A percentile compares a stretch with the other conserved stretches of the same genome.
Conservation (phyloP, 2,113 vertebrate species). For the Pavo muticus region DNA sequence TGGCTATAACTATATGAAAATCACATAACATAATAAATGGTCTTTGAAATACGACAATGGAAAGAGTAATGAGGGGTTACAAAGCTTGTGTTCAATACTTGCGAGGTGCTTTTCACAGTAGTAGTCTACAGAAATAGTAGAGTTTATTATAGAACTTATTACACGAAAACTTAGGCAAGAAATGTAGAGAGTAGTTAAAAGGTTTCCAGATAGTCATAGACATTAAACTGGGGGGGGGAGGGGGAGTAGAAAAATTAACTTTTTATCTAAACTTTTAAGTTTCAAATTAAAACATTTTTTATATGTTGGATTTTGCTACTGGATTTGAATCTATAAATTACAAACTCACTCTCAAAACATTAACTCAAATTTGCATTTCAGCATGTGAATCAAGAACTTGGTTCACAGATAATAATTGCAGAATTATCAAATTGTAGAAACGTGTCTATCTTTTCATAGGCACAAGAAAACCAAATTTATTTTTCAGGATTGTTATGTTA, state of each 20-base stretch:
- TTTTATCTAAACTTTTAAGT: not conserved
- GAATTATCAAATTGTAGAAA: constrained; percentile 1
- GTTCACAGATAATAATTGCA: not conserved
- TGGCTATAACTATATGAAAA: constrained; percentile 43
- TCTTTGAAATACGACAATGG: not conserved
- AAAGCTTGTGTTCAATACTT: not conserved
- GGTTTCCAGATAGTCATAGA: not conserved
- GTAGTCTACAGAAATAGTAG: not conserved
- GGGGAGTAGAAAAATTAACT: not conserved
- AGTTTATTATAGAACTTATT: not conserved
- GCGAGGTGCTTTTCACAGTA: not conserved
- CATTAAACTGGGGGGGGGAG: not conserved
- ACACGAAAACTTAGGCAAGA: not conserved
- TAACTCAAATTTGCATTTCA: not conserved
- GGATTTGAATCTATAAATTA: not conserved
- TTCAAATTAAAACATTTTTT: not conserved
- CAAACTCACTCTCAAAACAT: not conserved
- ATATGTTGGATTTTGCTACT: not conserved
- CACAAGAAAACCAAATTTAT: not conserved
- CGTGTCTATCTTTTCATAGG: not conserved
- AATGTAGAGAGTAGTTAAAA: not conserved
- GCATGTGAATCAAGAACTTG: not conserved
- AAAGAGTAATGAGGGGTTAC: not conserved
- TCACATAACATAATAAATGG: not conserved
- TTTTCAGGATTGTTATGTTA: constrained; percentile 9